phyloP scores from a whole-genome alignment of 2,113 vertebrate genomes.

The Zosterops hypoxanthus region DNA sequence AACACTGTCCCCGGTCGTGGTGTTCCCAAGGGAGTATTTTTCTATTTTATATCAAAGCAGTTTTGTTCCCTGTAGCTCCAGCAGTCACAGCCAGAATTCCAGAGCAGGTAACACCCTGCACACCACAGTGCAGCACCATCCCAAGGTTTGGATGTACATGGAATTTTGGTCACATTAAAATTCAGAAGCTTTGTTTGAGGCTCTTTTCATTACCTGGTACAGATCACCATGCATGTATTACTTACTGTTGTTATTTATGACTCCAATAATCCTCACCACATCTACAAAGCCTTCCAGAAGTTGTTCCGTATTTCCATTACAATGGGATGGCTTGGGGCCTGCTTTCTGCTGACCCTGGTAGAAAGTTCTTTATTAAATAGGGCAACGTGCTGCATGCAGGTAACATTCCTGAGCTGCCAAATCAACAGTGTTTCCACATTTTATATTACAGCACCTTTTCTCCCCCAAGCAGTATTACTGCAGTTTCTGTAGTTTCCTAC shows the following conservation, averaged over 20 bases:
- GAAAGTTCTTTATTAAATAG: conserved; percentile 27
- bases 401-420: not conserved
- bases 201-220: conserved; percentile 35
- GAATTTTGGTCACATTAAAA: conserved; percentile 30
- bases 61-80: not conserved
- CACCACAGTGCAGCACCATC: not conserved
- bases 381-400: not conserved
- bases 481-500: too few species aligned
- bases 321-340: conserved; percentile 18
- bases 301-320: conserved; percentile 23
- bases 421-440: not conserved
- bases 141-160: not conserved
- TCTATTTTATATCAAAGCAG: not conserved
- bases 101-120: not conserved
- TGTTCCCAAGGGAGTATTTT: not conserved
- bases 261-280: conserved; percentile 1
- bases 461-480: not conserved
- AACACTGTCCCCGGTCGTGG: not conserved
- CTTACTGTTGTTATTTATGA: conserved; percentile 19
- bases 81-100: not conserved
- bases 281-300: conserved; percentile 6
- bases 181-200: conserved; percentile 25
- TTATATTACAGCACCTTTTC: not conserved
- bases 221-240: not conserved
- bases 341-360: conserved; percentile 57